phyloP scores from a whole-genome alignment of 2,113 vertebrate genomes.

The Orycteropus afer region DNA sequence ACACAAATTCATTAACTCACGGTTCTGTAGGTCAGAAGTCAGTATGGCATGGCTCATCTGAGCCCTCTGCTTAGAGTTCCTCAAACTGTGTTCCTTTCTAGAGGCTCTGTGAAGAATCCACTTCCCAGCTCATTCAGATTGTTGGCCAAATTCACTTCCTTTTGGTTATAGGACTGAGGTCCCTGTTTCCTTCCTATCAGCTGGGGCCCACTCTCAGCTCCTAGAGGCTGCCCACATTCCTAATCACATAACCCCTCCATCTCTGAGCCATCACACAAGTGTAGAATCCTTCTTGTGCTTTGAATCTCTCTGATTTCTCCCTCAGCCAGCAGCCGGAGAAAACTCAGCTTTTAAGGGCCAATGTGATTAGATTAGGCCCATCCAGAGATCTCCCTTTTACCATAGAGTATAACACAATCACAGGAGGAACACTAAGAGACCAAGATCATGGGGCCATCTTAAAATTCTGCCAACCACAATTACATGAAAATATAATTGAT shows the following conservation, averaged over 20 bases:
- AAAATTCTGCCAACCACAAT: too few species aligned
- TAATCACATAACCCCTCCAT: not conserved
- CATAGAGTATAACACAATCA: too few species aligned
- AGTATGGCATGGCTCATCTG: accelerated
- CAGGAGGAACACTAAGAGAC: not conserved
- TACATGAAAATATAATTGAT: not conserved
- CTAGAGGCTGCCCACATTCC: not conserved
- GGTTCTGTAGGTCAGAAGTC: not conserved
- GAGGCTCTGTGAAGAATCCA: not conserved
- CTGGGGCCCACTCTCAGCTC: not conserved
- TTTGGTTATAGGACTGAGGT: not conserved
- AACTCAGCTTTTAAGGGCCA: not conserved
- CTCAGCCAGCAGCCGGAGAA: not conserved
- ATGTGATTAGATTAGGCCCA: not conserved
- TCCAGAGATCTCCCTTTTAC: not conserved
- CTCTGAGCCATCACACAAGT: not conserved
- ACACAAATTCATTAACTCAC: not conserved
- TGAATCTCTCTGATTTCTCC: not conserved
- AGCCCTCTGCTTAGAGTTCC: not conserved
- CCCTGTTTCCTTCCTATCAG: not conserved
- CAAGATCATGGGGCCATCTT: not conserved
- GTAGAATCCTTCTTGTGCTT: not conserved
- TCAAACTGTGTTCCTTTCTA: not conserved
- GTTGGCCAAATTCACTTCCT: not conserved
- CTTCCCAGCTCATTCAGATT: not conserved